Conservation (phyloP, 2,113 vertebrate genomes). For the Pycnonotus jocosus region DNA sequence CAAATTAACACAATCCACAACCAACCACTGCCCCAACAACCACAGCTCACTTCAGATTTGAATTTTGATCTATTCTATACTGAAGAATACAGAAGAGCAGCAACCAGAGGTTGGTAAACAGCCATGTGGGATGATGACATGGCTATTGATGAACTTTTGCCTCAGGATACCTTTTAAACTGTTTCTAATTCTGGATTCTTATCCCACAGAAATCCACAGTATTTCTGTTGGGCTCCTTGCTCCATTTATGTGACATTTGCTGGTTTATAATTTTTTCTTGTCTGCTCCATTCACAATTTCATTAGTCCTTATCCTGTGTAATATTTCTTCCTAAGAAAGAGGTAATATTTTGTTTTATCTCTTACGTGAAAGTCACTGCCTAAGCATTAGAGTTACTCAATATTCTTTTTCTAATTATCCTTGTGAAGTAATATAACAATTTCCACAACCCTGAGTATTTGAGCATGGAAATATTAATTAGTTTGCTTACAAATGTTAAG, state of each 20-base stretch:
- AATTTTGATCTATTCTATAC: background rate
- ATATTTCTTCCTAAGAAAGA: background rate
- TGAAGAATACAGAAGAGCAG: background rate
- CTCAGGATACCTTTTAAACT: background rate
- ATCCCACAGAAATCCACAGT: background rate
- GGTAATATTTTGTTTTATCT: background rate
- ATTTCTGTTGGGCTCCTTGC: background rate
- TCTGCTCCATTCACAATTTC: background rate
- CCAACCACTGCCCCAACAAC: background rate
- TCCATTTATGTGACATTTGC: background rate
- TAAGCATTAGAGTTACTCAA: background rate
- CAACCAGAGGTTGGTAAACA: background rate
- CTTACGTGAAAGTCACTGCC: background rate
- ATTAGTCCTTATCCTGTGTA: background rate
- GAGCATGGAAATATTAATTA: background rate
- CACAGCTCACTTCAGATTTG: background rate
- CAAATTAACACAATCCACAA: background rate
- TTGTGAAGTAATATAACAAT: background rate
- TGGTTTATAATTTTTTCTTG: background rate
- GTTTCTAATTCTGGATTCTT: background rate
- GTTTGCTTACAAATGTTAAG: background rate
- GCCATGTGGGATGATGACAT: background rate
- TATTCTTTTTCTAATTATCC: background rate
- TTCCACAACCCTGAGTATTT: background rate
- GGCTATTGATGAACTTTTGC: background rate